Percentiles rank a stretch among this genome's conserved stretches.
Conservation (phyloP, 2,113 vertebrate genomes). For the Caloenas nicobarica region DNA sequence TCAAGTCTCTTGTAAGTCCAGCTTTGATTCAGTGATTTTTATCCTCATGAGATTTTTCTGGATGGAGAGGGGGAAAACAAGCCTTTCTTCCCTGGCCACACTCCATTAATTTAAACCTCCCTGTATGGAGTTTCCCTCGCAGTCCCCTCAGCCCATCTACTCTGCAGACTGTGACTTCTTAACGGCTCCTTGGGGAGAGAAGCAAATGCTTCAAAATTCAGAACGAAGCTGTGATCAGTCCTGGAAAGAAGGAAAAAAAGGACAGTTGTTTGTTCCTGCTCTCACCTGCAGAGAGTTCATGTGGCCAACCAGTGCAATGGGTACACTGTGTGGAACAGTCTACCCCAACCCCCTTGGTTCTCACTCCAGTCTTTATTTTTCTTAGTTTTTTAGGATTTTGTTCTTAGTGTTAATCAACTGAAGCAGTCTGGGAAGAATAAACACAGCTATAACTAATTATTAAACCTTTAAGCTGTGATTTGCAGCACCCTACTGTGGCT, state of each 20-base stretch:
- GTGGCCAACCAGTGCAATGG: fast-evolving
- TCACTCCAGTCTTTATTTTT: background rate
- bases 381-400: background rate
- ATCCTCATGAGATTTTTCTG: background rate
- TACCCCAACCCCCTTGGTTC: background rate
- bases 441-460: background rate
- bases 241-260: background rate
- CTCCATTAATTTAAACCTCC: background rate
- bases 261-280: background rate
- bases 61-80: background rate
- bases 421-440: background rate
- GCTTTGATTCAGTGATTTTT: background rate
- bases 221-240: background rate
- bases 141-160: background rate
- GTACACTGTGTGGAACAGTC: background rate
- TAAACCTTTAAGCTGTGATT: background rate
- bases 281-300: background rate
- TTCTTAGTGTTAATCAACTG: background rate
- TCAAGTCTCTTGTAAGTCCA: background rate
- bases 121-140: background rate
- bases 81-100: background rate
- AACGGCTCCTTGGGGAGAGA: background rate
- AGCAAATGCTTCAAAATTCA: background rate
- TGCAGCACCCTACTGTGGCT: background rate
- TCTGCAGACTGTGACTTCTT: background rate